phyloP scores from a whole-genome alignment of 2,797 vertebrate species.

The Yasuhikotakia modesta region DNA sequence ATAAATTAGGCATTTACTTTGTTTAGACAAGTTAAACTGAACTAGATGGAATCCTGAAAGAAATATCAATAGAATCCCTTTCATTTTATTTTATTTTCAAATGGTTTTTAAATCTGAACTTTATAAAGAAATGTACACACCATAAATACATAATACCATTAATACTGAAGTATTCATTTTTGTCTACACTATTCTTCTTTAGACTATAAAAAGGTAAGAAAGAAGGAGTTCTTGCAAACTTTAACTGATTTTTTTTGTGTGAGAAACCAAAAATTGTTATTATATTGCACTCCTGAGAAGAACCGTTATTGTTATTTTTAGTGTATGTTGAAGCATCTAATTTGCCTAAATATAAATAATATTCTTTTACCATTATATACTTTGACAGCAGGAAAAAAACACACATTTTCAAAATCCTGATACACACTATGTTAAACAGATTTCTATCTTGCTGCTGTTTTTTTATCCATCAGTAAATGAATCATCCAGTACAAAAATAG shows the following conservation, averaged over 20 bases:
- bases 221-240: no score
- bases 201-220: no score
- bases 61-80: not conserved
- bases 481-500: not conserved
- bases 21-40: not conserved
- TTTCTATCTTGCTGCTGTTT: not conserved
- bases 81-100: no score
- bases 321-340: not conserved
- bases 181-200: no score
- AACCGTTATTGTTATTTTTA: no score
- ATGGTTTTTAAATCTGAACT: no score
- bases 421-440: conserved; percentile 1
- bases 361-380: not conserved
- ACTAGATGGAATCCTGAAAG: not conserved
- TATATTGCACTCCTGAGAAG: no score
- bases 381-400: not conserved
- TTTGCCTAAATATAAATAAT: not conserved
- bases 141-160: no score
- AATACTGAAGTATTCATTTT: no score
- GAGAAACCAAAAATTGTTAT: no score
- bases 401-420: not conserved
- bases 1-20: conserved; percentile 14
- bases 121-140: no score
- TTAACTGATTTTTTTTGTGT: no score
- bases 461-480: conserved; percentile 10